A percentile compares a stretch with the other conserved stretches of the same genome.
These are phyloP conservation scores for Tricholaema leucomelas DNA, from an alignment of 2,113 vertebrate genomes.

Conservation along the genomic window DNA sequence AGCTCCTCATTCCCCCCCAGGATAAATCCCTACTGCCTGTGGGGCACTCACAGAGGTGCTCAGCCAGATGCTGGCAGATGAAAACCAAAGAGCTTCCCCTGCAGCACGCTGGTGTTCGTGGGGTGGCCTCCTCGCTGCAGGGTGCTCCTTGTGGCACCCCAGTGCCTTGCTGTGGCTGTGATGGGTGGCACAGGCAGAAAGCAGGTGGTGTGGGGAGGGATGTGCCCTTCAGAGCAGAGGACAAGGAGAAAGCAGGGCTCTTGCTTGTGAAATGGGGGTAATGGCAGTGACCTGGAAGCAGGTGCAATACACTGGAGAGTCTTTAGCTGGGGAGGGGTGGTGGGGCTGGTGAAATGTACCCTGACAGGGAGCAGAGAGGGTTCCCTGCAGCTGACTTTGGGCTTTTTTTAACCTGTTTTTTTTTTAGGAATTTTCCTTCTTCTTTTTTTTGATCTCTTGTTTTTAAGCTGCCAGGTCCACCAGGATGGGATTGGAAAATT, in stretches of 20 bases:
- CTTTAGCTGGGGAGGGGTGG: neutral
- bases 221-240: neutral
- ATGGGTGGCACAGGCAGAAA: neutral
- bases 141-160: neutral
- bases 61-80: neutral
- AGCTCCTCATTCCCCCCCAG: neutral
- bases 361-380: neutral
- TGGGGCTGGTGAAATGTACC: neutral
- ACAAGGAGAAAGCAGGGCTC: neutral
- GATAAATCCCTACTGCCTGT: neutral
- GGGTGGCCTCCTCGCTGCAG: neutral
- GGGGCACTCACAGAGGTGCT: neutral
- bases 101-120: fast-evolving
- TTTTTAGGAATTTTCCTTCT: too few species aligned
- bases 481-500: neutral
- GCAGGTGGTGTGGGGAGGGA: fast-evolving
- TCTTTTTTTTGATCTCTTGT: neutral
- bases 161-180: neutral
- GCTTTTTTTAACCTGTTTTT: neutral
- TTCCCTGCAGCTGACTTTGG: neutral
- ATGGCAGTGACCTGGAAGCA: neutral
- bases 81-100: neutral
- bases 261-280: neutral
- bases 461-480: neutral
- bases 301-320: neutral